phyloP scores from a whole-genome alignment of 92 coral and sea anemone genomes.

The Desmophyllum pertusum region DNA sequence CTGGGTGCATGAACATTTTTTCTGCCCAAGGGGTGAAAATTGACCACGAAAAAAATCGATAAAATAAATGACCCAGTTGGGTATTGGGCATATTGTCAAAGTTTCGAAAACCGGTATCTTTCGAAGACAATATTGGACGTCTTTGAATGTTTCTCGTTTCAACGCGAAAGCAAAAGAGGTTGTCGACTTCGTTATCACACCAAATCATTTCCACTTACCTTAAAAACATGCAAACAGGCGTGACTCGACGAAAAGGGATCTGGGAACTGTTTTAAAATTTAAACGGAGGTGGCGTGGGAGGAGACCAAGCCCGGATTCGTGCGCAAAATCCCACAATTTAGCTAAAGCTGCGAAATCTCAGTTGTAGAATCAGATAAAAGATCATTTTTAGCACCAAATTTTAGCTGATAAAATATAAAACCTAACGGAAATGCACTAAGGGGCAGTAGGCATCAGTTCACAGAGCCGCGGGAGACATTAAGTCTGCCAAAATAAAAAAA shows the following conservation, averaged over 20 bases:
- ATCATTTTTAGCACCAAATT: neutral
- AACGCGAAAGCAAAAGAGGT: neutral
- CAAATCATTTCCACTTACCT: neutral
- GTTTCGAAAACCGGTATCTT: neutral
- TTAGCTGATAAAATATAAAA: constrained; percentile 1
- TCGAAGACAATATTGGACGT: neutral
- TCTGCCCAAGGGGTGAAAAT: neutral
- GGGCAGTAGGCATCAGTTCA: neutral
- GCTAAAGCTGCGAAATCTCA: neutral
- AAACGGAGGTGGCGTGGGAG: neutral
- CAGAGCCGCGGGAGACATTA: neutral
- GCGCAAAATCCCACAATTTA: neutral
- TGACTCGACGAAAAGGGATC: neutral
- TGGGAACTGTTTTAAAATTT: neutral
- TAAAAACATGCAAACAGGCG: neutral
- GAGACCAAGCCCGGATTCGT: constrained; percentile 1
- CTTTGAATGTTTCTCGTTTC: neutral
- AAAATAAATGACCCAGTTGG: too few relatives aligned
- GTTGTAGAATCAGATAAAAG: constrained; percentile 2
- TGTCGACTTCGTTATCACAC: neutral
- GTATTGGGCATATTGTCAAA: neutral
- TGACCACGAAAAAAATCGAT: too few relatives aligned
- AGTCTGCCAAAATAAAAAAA: neutral
- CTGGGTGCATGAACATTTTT: neutral
- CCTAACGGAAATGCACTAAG: neutral